A percentile compares a stretch with the other conserved stretches of the same genome.
Conservation (phyloP, 2,113 vertebrate species). For the Mustela lutreola region DNA sequence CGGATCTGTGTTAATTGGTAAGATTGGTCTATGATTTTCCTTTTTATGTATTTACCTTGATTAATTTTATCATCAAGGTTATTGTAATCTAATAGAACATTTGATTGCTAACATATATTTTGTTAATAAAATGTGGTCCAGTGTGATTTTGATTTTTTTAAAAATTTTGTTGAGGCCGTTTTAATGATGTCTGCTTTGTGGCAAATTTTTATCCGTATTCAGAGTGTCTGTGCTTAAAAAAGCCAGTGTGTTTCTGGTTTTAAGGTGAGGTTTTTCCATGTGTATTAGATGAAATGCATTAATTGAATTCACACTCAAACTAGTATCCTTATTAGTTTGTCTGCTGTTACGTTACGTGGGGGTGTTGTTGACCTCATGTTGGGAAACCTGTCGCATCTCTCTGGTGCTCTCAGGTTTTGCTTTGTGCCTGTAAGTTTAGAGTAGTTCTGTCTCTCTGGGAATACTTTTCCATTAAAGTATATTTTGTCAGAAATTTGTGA, state of each 20-base stretch:
- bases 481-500: not conserved
- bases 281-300: not conserved
- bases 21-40: not conserved
- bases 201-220: not conserved
- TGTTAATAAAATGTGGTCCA: not conserved
- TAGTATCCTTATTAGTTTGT: not conserved
- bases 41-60: not conserved
- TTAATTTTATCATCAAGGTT: not conserved
- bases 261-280: not conserved
- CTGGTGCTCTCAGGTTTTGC: not conserved
- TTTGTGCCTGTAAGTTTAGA: not conserved
- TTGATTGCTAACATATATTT: not conserved
- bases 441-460: not conserved
- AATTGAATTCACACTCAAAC: not conserved
- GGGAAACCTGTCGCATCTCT: not conserved
- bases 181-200: not conserved
- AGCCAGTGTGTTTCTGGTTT: not conserved
- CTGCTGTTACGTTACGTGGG: not conserved
- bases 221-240: not conserved
- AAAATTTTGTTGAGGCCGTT: not conserved
- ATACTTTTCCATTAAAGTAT: not conserved
- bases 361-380: not conserved
- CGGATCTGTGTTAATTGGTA: not conserved
- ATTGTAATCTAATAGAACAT: not conserved
- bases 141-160: not conserved